These are phyloP conservation scores for Upupa epops DNA, from an alignment of 2,113 vertebrate genomes.

Conservation along the genomic window DNA sequence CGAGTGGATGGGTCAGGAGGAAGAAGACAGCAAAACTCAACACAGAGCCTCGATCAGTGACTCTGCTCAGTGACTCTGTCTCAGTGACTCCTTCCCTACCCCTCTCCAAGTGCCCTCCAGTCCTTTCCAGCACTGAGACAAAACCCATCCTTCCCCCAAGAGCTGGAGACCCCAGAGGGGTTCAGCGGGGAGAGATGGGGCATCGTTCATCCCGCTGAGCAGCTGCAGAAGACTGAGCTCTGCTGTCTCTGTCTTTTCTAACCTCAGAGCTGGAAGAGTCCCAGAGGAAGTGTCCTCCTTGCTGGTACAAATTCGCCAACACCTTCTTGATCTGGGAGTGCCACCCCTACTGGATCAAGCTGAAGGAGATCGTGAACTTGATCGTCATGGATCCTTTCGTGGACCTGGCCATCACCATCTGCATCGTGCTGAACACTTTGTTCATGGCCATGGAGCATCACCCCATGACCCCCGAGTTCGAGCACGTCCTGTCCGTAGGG, in stretches of 20 bases:
- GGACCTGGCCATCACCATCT: conserved; percentile 97
- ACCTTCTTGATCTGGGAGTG: conserved; percentile 97
- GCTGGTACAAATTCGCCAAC: conserved; percentile 98
- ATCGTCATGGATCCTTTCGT: conserved; percentile 99
- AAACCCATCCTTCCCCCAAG: not conserved
- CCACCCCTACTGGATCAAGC: conserved; percentile 89
- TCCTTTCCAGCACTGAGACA: fast-evolving
- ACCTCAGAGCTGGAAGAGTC: conserved; percentile 92
- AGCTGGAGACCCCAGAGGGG: not conserved
- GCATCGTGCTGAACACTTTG: conserved; percentile 95
- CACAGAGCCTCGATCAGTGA: not conserved
- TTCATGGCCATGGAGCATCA: conserved; percentile 99
- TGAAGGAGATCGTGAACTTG: conserved; percentile 92
- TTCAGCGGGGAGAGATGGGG: not conserved
- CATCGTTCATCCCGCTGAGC: not conserved
- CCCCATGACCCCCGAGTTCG: conserved; percentile 88
- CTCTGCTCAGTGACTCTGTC: not conserved
- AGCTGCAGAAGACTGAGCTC: not conserved
- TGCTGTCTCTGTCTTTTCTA: not conserved
- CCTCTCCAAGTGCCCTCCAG: not conserved
- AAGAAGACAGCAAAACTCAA: not conserved
- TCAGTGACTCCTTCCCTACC: not conserved
- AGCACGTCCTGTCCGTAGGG: conserved; percentile 84
- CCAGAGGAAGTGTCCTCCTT: conserved; percentile 95
- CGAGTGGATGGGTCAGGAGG: not conserved